Base-by-base conservation (phyloP, 2,888 invertebrate genomes). In the Phragmatobia fuliginosa region DNA sequence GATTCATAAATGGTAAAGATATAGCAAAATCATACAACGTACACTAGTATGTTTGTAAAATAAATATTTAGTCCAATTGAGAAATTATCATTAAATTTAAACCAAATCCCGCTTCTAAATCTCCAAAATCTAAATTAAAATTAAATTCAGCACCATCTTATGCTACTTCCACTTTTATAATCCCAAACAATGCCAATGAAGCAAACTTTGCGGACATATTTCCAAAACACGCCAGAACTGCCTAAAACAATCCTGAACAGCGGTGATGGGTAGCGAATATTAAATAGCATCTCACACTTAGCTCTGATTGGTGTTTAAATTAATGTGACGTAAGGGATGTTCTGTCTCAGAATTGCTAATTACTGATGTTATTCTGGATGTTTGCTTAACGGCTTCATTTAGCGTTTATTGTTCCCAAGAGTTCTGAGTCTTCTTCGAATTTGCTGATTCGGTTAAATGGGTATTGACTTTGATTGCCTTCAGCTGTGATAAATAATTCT, bases 261-360 rank as follows among this genome's bases (percentile, higher is more conserved):
- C 28, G 62, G 32, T 52, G 36, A 61, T 32, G 52, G 49, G 52
- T 58, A 10, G 31, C 36, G 84, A 84, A 84, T 84, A 84, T 81
- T 83, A 84, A 85, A 73, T 76, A 80, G 75, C 56, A 28, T 74
- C 79, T 74, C 25, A 76, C 73, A 78, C 74, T 77, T 72, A 62
- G 63, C 66, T 72, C 80, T 85, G 84, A 84, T 83, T 85, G 79
- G 76, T 71, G 74, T 64, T 73, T 72, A 80, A 72, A 80, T 79
- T 81, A 76, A 73, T 72, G 67, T 73, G 70, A 59, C 62, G 49
- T 62, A 71, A 62, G 63, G 49, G 60, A 52, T 32, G 33, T 33
- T 52, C 61, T 38, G 36, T 45, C 41, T 59, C 14, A 38, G 67
- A 52, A 67, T 61, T 58, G 28, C 25, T 66, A 66, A 66, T 66